Conservation (phyloP, 2,113 vertebrate species). For the Myxocyprinus asiaticus region DNA sequence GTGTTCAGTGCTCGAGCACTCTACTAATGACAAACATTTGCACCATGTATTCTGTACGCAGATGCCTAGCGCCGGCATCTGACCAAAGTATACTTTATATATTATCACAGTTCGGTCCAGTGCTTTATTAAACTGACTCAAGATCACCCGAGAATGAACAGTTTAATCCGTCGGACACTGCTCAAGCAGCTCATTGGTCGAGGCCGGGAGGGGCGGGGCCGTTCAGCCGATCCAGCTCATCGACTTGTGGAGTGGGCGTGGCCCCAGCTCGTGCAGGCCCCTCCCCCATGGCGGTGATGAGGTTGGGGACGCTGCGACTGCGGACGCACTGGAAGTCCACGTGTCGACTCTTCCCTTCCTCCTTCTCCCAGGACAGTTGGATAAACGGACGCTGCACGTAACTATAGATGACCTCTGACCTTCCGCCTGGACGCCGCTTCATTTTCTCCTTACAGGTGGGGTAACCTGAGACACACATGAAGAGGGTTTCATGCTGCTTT, state of each 20-base stretch:
- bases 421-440: constrained; percentile 92
- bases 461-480: constrained; percentile 78
- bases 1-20: no score
- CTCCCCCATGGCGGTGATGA: constrained; percentile 88
- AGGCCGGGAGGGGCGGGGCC: constrained; percentile 2
- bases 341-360: constrained; percentile 95
- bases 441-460: constrained; percentile 98
- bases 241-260: constrained; percentile 89
- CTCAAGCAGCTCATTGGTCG: constrained; percentile 5
- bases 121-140: neutral
- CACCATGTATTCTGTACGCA: neutral
- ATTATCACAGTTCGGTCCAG: neutral
- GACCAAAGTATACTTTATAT: neutral
- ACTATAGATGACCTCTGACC: constrained; percentile 97
- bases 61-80: neutral
- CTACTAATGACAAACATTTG: no score
- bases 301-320: constrained; percentile 95
- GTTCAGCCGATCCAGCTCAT: constrained; percentile 82
- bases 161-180: neutral
- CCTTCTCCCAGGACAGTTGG: constrained; percentile 98
- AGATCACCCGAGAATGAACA: no score
- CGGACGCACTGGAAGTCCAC: constrained; percentile 98
- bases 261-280: constrained; percentile 91
- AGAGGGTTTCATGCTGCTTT: neutral
- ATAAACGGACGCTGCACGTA: constrained; percentile 97